Percentiles rank a stretch among this genome's conserved stretches.
These are phyloP conservation scores for Oxygymnocypris stewartii DNA, from an alignment of 2,113 vertebrate species.

Conservation along the genomic window DNA sequence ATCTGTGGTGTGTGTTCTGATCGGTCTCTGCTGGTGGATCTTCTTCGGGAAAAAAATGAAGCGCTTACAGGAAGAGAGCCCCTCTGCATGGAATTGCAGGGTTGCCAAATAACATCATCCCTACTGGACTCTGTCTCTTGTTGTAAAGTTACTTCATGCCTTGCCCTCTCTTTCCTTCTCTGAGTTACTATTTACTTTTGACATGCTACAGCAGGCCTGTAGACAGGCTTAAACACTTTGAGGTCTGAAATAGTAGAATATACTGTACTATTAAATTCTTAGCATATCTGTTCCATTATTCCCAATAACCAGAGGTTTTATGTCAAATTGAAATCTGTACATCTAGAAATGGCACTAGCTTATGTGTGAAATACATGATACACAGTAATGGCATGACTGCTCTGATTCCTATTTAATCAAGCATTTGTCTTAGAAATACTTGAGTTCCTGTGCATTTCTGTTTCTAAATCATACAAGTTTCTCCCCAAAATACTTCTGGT, in stretches of 20 bases:
- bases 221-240: neutral
- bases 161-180: neutral
- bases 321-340: neutral
- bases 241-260: conserved; percentile 7
- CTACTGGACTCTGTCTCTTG: neutral
- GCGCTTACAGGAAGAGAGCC: conserved; percentile 86
- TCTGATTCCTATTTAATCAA: neutral
- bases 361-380: no score
- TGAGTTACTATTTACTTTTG: neutral
- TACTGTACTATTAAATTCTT: conserved; percentile 19
- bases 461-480: neutral
- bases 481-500: neutral
- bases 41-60: conserved; percentile 87
- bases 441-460: conserved; percentile 29
- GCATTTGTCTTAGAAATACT: neutral
- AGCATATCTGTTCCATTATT: neutral
- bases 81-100: conserved; percentile 89
- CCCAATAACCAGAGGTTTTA: neutral
- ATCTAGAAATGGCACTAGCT: neutral
- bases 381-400: neutral
- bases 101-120: conserved; percentile 67
- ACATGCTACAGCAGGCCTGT: neutral
- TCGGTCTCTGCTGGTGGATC: conserved; percentile 93
- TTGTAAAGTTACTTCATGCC: conserved; percentile 15
- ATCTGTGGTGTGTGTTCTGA: conserved; percentile 84